Evolutionary conservation across 2,888 invertebrate species (phyloP), one percentile per base, ranked within the genome.

Genomic region (Gortyna flavago): DNA sequence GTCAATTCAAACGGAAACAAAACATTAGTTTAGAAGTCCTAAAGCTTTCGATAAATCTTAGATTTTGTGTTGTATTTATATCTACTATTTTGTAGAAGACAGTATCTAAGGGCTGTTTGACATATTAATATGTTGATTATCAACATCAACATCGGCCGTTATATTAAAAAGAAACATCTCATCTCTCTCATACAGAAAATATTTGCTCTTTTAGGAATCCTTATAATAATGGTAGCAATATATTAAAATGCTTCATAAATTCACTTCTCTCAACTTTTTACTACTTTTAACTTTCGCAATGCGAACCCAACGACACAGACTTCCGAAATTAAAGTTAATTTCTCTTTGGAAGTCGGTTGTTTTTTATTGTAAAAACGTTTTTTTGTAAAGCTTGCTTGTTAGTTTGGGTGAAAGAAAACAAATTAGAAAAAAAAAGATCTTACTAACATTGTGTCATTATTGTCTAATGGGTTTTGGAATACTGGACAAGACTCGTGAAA

Each of bases 1-100:
- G 80, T 87, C 85, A 87, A 86, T 85, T 85, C 68, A 68, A 87
- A 86, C 67, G 73, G 79, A 85, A 84, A 89, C 81, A 79, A 68
- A 85, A 79, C 76, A 77, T 84, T 78, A 70, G 73, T 74, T 80
- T 61, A 41, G 72, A 76, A 70, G 72, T 71, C 67, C 72, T 67
- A 64, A 75, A 79, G 67, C 66, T 73, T 76, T 80, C 59, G 54
- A 86, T 87, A 79, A 85, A 79, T 87, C 72, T 74, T 73, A 57
- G 38, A 80, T 65, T 80, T 78, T 83, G 80, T 78, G 44, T 61
- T 75, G 51, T 75, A 80, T 79, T 79, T 77, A 77, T 75, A 70
- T 71, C 59, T 66, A 71, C 25, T 66, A 70, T 76, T 41, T 77
- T 75, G 76, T 80, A 72, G 79, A 71, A 59, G 75, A 67, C 77